Evolutionary conservation across 1,140 invertebrate genomes (phyloP), one percentile per base, ranked within the genome.

Genomic region (Spodoptera litura): DNA sequence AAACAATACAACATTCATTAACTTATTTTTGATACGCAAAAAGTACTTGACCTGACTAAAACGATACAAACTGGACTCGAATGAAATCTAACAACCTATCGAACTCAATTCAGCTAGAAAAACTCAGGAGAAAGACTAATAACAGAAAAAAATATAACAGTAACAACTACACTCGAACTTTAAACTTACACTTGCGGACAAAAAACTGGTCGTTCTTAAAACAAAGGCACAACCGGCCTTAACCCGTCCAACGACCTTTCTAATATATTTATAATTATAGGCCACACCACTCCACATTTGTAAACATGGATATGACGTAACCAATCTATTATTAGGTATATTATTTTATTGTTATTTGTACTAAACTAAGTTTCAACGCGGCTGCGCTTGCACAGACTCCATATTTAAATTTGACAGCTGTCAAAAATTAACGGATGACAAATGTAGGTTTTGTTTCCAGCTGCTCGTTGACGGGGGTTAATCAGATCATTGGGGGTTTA

Each of bases 261-360:
- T 92, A 92, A 92, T 91, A 89, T 85, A 81, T 88, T 92, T 92
- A 92, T 92, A 92, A 92, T 92, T 92, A 92, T 84, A 90, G 71
- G 66, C 75, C 82, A 83, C 72, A 82, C 68, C 80, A 86, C 85
- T 75, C 80, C 78, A 83, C 81, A 86, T 89, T 88, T 87, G 90
- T 91, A 90, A 90, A 91, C 89, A 90, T 78, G 79, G 56, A 61
- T 85, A 81, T 90, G 86, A 88, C 84, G 89, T 87, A 88, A 88
- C 74, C 27, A 44, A 52, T 61, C 10, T 61, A 13, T 52, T 75
- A 49, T 62, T 62, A n/a, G n/a, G n/a, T n/a, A 44, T 44, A 44
- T 44, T 44, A 44, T 75, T 31, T 49, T 49, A 31, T 52, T 73
- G 68, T 52, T 68, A 52, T 68, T 68, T 31, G 51, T 25, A 4